Evolutionary conservation across 2,888 invertebrate genomes (phyloP).

Genomic region (Ichneumoninae sp.): DNA sequence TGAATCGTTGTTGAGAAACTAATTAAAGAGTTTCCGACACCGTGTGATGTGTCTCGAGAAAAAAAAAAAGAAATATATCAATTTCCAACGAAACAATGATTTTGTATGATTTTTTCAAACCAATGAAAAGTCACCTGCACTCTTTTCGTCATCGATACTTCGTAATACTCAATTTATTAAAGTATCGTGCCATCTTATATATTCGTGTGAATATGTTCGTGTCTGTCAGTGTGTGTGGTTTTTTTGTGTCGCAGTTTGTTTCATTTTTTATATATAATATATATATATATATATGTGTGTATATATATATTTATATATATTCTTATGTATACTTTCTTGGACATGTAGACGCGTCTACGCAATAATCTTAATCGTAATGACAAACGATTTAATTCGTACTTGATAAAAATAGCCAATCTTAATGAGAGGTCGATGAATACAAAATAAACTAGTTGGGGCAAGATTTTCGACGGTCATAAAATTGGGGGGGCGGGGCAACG

Average conservation of each 20-base stretch:
- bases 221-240: constrained; percentile 20
- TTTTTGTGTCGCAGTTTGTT: constrained; percentile 26
- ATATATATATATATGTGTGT: constrained; percentile 59
- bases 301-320: constrained; percentile 54
- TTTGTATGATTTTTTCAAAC: neutral
- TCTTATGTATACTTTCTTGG: constrained; percentile 72
- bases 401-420: constrained; percentile 70
- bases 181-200: constrained; percentile 64
- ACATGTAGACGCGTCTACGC: constrained; percentile 71
- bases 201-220: constrained; percentile 25
- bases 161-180: constrained; percentile 56
- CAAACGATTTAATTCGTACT: constrained; percentile 51
- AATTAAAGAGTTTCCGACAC: constrained; percentile 72
- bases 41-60: constrained; percentile 35
- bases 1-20: constrained; percentile 81
- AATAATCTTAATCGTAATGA: constrained; percentile 56
- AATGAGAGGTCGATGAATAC: constrained; percentile 65
- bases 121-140: neutral
- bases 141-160: constrained; percentile 46
- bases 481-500: neutral
- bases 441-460: constrained; percentile 72
- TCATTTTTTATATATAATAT: constrained; percentile 56
- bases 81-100: constrained; percentile 16
- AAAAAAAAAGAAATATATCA: neutral
- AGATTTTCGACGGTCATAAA: constrained; percentile 69